Base-by-base conservation (phyloP, 2,113 vertebrate genomes). In the Myocastor coypus region DNA sequence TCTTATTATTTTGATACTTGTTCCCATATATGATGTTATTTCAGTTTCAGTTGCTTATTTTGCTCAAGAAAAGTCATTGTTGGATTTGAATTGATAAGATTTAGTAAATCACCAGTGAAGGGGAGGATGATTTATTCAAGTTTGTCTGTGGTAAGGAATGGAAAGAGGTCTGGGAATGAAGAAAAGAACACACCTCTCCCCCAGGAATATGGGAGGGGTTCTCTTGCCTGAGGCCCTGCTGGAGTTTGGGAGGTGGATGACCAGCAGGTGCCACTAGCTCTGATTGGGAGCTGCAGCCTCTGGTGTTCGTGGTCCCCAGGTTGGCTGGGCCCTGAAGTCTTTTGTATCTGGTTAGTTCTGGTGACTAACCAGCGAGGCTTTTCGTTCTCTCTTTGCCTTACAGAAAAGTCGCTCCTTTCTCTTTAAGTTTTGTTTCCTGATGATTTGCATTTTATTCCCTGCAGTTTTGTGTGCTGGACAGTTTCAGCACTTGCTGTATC, bases 1-100 rank as follows among this genome's bases (percentile, higher is more conserved):
- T 96, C 91, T 90, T 61, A 66, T 19, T 78, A 92, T 89, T 89
- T 90, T 89, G 37, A 30, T 88, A 19, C 1, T 77, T 83, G 82
- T 77, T 77, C 86, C 52, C 42, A 46, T 19, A 5, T 89, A 24
- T 88, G 9, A 68, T 88, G 28, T 84, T 26, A 81, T 3, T 91
- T 90, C 57, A 87, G 63, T 42, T n/a, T n/a, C n/a, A n/a, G n/a
- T n/a, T n/a, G n/a, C n/a, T n/a, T n/a, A n/a, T n/a, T n/a, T n/a
- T n/a, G n/a, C n/a, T 26, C 7, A 73, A 82, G 61, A 68, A 86
- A 96, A 91, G 46, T 68, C 30, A 81, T 59, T 82, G 68, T 80
- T 95, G 46, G 14, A 73, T 94, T 95, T 93, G 34, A 88, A 52
- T 89, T 75, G 59, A 52, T 88, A 34, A 28, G n/a, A 34, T 83